A percentile compares a stretch with the other conserved stretches of the same genome.
Conservation (phyloP, 2,113 vertebrate species). For the Pachypanchax playfairii region DNA sequence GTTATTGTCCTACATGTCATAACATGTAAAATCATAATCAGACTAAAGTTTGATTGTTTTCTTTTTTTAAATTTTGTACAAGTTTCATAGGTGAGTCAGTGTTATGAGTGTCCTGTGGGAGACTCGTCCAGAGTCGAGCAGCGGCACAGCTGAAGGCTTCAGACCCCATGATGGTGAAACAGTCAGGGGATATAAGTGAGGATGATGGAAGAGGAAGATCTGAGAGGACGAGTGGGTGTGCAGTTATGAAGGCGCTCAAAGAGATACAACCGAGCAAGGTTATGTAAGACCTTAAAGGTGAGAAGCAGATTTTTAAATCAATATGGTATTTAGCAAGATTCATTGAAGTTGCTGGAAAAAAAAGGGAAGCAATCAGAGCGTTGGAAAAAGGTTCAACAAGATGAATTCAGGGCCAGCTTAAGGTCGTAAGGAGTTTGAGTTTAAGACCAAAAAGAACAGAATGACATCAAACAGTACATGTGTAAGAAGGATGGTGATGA, state of each 20-base stretch:
- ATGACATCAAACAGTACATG: background rate
- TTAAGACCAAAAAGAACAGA: background rate
- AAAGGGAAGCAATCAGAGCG: background rate
- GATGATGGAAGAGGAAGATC: constrained; percentile 4
- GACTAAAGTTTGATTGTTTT: background rate
- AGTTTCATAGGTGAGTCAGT: background rate
- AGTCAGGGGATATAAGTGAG: background rate
- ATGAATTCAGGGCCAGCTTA: background rate
- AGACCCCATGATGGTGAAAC: background rate
- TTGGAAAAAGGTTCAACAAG: background rate
- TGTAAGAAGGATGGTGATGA: background rate
- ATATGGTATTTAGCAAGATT: background rate
- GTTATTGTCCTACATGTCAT: background rate
- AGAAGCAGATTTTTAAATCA: background rate
- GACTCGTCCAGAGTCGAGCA: background rate
- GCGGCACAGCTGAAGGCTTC: background rate
- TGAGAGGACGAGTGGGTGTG: background rate
- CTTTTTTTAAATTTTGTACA: too few relatives aligned
- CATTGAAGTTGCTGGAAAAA: background rate
- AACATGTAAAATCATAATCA: background rate
- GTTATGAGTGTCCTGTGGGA: background rate
- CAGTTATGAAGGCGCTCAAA: background rate
- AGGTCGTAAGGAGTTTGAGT: background rate
- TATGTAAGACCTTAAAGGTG: background rate
- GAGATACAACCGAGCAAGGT: background rate